Percentiles rank a stretch among this genome's conserved stretches.
Evolutionary conservation across 2,888 invertebrate species (phyloP).

Genomic region (Conchocele bisecta): DNA sequence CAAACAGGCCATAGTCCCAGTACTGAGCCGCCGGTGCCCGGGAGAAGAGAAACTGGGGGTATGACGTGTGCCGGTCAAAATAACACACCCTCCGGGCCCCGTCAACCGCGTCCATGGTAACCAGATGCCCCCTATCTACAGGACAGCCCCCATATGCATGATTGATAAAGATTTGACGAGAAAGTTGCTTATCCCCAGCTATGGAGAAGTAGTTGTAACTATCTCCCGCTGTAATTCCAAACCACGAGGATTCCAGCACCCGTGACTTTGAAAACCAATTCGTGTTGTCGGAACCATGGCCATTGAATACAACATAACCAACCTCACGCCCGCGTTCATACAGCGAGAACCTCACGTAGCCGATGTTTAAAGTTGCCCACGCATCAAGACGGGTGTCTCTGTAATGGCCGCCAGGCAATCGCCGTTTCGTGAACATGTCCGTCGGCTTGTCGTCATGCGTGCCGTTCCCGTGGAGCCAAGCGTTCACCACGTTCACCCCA

Average conservation of each 20-base stretch:
- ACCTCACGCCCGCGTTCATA: conserved; percentile 17
- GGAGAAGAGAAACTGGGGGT: background rate
- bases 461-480: background rate
- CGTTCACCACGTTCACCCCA: background rate
- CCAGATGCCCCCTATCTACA: background rate
- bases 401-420: conserved; percentile 13
- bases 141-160: background rate
- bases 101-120: background rate
- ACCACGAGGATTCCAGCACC: background rate
- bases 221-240: background rate
- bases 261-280: conserved; percentile 20
- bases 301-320: conserved; percentile 23
- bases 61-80: background rate
- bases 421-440: conserved; percentile 7
- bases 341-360: conserved; percentile 12
- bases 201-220: background rate
- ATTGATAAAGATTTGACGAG: background rate
- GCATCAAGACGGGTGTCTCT: background rate
- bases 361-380: conserved; percentile 4
- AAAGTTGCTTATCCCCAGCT: background rate
- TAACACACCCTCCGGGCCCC: background rate
- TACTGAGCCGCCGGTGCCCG: background rate
- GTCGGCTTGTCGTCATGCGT: background rate
- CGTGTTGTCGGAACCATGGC: background rate
- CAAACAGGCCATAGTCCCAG: background rate